phyloP scores from a whole-genome alignment of 2,797 vertebrate species.

The Esox lucius region DNA sequence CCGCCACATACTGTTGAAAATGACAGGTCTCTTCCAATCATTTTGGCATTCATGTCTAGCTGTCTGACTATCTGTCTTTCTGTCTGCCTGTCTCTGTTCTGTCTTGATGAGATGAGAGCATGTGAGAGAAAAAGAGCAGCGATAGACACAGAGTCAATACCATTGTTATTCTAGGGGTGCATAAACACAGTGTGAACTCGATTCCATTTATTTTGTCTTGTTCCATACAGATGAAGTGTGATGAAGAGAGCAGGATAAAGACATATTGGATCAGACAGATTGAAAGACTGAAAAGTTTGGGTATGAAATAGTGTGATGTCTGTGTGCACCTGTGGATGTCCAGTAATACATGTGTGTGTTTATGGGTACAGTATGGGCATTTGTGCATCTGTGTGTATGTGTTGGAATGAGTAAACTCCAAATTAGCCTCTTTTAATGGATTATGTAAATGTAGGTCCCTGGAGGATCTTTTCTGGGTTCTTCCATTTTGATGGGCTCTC shows the following conservation, averaged over 20 bases:
- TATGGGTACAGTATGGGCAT: background rate
- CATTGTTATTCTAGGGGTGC: background rate
- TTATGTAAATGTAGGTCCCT: slow-evolving; percentile 7
- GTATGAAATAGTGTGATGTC: background rate
- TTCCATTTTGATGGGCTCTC: too few species aligned
- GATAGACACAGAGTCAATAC: background rate
- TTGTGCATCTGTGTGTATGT: slow-evolving; percentile 2
- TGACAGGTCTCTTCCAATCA: background rate
- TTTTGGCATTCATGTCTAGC: slow-evolving; percentile 8
- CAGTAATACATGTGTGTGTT: background rate
- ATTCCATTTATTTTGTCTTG: background rate
- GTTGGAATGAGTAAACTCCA: background rate
- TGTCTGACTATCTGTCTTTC: slow-evolving; percentile 12
- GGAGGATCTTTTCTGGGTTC: background rate
- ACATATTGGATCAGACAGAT: background rate
- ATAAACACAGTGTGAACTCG: slow-evolving; percentile 2
- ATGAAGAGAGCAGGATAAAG: background rate
- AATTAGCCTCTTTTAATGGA: slow-evolving; percentile 9
- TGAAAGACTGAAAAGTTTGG: background rate
- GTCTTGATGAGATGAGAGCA: background rate
- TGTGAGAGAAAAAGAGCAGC: background rate
- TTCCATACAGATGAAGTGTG: background rate
- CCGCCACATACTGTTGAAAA: background rate
- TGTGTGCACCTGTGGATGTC: background rate
- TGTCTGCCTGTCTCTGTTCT: slow-evolving; percentile 22